phyloP scores from a whole-genome alignment of 2,888 invertebrate genomes.

The Drosophila stalkeri region DNA sequence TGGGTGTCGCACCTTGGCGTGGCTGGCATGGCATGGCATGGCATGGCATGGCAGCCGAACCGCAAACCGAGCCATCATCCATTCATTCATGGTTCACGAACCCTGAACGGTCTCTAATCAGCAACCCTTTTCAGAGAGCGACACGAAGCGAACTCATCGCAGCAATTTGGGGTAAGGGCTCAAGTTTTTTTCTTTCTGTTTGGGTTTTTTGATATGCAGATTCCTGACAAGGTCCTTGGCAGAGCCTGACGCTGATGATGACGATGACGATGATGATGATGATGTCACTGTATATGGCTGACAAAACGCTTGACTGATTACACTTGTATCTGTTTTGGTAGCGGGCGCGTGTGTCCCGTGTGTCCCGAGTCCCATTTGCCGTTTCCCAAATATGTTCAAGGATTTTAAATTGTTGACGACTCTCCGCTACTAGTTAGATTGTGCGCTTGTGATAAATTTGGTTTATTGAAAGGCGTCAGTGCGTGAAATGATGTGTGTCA shows the following conservation, averaged over 20 bases:
- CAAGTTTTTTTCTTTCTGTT: slow-evolving; percentile 27
- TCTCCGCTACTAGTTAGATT: slow-evolving; percentile 66
- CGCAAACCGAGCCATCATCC: slow-evolving; percentile 48
- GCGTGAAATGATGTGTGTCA: slow-evolving; percentile 86
- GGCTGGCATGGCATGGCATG: slow-evolving; percentile 53
- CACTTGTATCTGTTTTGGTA: slow-evolving; percentile 76
- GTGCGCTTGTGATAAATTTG: slow-evolving; percentile 82
- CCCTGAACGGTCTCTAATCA: slow-evolving; percentile 71
- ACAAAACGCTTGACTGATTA: slow-evolving; percentile 82
- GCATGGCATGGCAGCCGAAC: slow-evolving; percentile 64
- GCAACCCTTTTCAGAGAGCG: slow-evolving; percentile 69
- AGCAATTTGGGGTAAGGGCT: slow-evolving; percentile 50
- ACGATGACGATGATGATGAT: slow-evolving; percentile 56
- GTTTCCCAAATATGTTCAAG: slow-evolving; percentile 64
- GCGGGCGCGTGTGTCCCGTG: slow-evolving; percentile 35
- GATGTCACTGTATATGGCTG: slow-evolving; percentile 70
- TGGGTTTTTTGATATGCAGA: slow-evolving; percentile 82
- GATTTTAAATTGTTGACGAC: slow-evolving; percentile 76
- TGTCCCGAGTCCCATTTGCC: slow-evolving; percentile 47
- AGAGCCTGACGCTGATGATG: slow-evolving; percentile 29
- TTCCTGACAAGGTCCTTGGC: slow-evolving; percentile 59
- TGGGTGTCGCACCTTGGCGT: slow-evolving; percentile 59
- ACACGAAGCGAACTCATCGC: slow-evolving; percentile 14
- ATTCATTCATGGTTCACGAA: slow-evolving; percentile 74
- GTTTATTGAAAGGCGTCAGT: slow-evolving; percentile 86